These are phyloP conservation scores for Drosophila anceps DNA, from an alignment of 2,888 invertebrate genomes.

Conservation along the genomic window DNA sequence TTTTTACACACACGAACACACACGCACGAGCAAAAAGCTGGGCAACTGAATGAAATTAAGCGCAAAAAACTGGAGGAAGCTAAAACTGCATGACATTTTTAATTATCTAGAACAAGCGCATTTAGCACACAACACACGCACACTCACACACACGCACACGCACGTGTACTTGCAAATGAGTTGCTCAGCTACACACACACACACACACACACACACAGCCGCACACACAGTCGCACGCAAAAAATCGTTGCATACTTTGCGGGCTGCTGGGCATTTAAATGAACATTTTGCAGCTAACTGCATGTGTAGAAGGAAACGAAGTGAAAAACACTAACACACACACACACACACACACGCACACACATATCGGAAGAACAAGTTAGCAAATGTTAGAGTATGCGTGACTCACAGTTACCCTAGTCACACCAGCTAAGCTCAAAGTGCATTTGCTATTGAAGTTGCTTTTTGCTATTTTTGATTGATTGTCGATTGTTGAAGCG, in stretches of 20 bases:
- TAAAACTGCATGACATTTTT: constrained; percentile 64
- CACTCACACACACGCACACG: constrained; percentile 4
- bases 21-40: constrained; percentile 6
- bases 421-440: neutral
- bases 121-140: constrained; percentile 52
- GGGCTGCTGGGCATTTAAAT: constrained; percentile 67
- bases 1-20: neutral
- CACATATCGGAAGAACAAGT: neutral
- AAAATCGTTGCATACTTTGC: constrained; percentile 67
- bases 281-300: constrained; percentile 61
- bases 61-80: constrained; percentile 32
- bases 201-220: constrained; percentile 11
- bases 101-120: constrained; percentile 74
- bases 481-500: fast-evolving
- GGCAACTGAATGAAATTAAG: constrained; percentile 50
- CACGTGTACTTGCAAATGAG: constrained; percentile 28
- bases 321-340: constrained; percentile 30
- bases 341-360: constrained; percentile 31
- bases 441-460: neutral
- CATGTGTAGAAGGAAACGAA: constrained; percentile 36
- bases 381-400: neutral
- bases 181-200: constrained; percentile 27
- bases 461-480: neutral
- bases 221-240: constrained; percentile 21
- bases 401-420: neutral